phyloP scores from a whole-genome alignment of 1,140 invertebrate species.

The Acromyrmex charruanus region DNA sequence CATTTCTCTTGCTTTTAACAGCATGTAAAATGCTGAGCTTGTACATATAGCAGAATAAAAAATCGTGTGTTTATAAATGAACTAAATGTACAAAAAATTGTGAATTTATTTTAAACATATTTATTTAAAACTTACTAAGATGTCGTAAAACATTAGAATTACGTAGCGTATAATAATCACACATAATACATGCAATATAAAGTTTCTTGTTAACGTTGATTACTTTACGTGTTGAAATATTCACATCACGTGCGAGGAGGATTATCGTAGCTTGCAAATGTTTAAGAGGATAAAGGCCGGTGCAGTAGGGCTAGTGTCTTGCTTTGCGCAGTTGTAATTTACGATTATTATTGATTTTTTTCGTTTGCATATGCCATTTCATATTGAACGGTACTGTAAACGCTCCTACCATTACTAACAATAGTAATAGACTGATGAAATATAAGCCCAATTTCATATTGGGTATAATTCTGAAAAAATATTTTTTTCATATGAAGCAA shows the following conservation, averaged over 20 bases:
- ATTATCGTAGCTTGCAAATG: conserved; percentile 21
- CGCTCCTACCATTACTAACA: background rate
- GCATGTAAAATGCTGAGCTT: background rate
- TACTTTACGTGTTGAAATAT: conserved; percentile 9
- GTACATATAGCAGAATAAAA: background rate
- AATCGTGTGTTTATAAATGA: background rate
- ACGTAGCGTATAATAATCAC: background rate
- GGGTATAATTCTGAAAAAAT: conserved; percentile 19
- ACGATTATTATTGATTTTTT: background rate
- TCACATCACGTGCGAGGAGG: background rate
- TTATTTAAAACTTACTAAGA: conserved; percentile 24
- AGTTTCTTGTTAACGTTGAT: conserved; percentile 10
- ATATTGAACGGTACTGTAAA: background rate
- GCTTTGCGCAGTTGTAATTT: background rate
- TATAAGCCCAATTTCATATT: conserved; percentile 19
- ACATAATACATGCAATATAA: conserved; percentile 2
- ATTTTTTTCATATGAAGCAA: background rate
- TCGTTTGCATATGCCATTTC: conserved; percentile 3
- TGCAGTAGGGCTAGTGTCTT: background rate
- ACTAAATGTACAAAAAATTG: background rate
- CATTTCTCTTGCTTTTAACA: background rate
- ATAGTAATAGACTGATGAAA: conserved; percentile 2
- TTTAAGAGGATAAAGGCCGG: background rate
- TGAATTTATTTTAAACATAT: background rate
- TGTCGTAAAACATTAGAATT: conserved; percentile 29